phyloP scores from a whole-genome alignment of 2,888 invertebrate genomes.

The Molanna angustata region DNA sequence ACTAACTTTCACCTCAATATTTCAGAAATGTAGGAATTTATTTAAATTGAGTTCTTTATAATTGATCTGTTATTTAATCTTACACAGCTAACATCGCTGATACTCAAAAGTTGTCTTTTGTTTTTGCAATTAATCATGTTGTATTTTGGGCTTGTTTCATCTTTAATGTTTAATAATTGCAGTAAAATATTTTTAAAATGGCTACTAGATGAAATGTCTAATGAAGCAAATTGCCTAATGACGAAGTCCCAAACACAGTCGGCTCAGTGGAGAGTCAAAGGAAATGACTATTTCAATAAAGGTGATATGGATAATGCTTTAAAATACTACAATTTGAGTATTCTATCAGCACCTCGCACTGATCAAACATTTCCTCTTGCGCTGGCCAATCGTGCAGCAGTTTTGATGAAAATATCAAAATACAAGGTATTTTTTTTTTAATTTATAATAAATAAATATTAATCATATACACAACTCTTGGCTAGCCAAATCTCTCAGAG shows the following conservation, averaged over 20 bases:
- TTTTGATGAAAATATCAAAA: constrained; percentile 56
- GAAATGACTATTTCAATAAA: constrained; percentile 58
- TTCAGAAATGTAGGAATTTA: no score
- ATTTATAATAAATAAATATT: not conserved
- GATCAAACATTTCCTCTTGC: constrained; percentile 60
- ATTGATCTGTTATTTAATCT: no score
- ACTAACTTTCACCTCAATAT: no score
- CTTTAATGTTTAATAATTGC: not conserved
- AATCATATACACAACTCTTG: not conserved
- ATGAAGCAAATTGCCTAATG: not conserved
- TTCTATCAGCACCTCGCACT: constrained; percentile 55
- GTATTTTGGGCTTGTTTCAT: no score
- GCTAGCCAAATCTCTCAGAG: no score
- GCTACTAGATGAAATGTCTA: constrained; percentile 8
- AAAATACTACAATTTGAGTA: constrained; percentile 60
- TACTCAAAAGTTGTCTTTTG: no score
- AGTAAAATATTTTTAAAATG: constrained; percentile 22
- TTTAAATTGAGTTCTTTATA: no score
- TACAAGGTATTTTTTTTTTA: constrained; percentile 50
- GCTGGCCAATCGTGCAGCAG: constrained; percentile 68
- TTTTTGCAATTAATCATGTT: no score
- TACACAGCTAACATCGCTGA: no score
- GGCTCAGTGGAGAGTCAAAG: constrained; percentile 48
- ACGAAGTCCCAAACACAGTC: constrained; percentile 45
- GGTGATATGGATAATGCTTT: constrained; percentile 55